Evolutionary conservation across 2,888 invertebrate species (phyloP).

Genomic region (Acholoe squamosa): DNA sequence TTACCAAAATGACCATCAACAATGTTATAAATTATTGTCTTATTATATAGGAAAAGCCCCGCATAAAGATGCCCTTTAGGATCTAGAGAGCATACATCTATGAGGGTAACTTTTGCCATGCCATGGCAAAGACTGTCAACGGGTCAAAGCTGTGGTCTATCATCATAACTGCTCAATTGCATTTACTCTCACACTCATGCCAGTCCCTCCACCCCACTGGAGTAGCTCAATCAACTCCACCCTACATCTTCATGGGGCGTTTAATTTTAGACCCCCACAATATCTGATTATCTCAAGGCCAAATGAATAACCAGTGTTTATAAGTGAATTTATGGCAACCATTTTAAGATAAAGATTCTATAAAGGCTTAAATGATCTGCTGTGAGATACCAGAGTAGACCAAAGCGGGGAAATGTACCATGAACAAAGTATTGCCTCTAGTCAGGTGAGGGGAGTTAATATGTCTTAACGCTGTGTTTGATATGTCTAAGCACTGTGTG

Average conservation of each 20-base stretch:
- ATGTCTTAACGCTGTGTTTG: background rate
- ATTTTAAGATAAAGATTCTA: background rate
- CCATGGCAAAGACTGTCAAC: background rate
- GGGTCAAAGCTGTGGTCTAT: background rate
- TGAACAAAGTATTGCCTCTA: conserved; percentile 27
- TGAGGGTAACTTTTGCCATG: background rate
- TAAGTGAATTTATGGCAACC: background rate
- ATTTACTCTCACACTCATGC: background rate
- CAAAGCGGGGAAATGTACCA: background rate
- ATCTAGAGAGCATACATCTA: background rate
- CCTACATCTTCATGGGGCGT: background rate
- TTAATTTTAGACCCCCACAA: background rate
- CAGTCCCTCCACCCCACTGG: background rate
- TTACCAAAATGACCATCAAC: too few species aligned
- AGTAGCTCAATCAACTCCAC: background rate
- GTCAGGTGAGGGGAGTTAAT: background rate
- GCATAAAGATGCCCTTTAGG: background rate
- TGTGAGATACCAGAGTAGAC: background rate
- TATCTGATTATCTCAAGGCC: background rate
- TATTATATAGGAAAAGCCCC: background rate
- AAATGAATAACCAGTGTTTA: background rate
- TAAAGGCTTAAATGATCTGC: conserved; percentile 7
- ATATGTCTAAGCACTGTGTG: too few species aligned
- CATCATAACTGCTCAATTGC: background rate
- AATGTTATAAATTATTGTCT: too few species aligned